Conservation (phyloP, 2,888 invertebrate genomes). For the Orchestes rusci region DNA sequence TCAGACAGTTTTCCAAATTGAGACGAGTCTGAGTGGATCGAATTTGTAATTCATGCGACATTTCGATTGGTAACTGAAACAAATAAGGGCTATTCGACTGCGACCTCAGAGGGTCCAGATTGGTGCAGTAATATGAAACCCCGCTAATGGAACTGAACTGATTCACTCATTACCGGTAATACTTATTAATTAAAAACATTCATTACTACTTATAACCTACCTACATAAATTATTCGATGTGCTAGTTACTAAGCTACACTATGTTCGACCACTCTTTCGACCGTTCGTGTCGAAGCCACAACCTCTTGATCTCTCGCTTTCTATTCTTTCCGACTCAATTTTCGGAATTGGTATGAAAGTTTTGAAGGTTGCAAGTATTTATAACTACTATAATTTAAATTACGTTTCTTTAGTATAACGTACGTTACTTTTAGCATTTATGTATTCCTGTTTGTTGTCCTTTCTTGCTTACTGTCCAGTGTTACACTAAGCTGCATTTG, state of each 20-base stretch:
- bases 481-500: slow-evolving; percentile 44
- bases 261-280: slow-evolving; percentile 24
- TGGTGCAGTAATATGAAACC: slow-evolving; percentile 31
- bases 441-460: slow-evolving; percentile 36
- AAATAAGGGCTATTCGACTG: slow-evolving; percentile 27
- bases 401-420: slow-evolving; percentile 26
- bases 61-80: slow-evolving; percentile 12
- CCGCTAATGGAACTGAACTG: slow-evolving; percentile 41
- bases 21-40: no score
- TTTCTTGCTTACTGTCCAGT: slow-evolving; percentile 46
- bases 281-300: slow-evolving; percentile 17
- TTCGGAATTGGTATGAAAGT: neutral
- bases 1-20: no score
- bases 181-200: slow-evolving; percentile 28
- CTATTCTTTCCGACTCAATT: neutral
- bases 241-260: slow-evolving; percentile 32
- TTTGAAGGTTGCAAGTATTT: slow-evolving; percentile 14
- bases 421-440: slow-evolving; percentile 27
- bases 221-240: slow-evolving; percentile 25
- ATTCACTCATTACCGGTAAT: slow-evolving; percentile 34
- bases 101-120: slow-evolving; percentile 29
- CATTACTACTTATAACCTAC: slow-evolving; percentile 20
- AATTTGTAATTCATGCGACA: slow-evolving; percentile 8
- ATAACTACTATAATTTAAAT: slow-evolving; percentile 31
- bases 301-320: slow-evolving; percentile 5